These are phyloP conservation scores for Diacarnus erythraeanus DNA, from an alignment of 37 sponge, comb jelly and placozoan species.

Conservation along the genomic window DNA sequence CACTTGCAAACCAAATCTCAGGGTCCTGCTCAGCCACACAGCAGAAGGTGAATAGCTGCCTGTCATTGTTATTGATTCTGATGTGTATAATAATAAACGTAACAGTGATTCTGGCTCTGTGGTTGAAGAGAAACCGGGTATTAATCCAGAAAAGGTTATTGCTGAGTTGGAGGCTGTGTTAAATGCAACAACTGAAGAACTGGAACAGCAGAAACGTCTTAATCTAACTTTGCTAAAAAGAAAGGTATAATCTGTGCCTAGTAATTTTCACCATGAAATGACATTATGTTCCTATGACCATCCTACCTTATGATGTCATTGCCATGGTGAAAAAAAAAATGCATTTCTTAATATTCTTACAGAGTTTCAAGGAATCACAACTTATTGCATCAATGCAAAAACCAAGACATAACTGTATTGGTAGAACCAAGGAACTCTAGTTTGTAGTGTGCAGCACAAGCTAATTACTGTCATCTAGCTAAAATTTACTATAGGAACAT, in stretches of 20 bases:
- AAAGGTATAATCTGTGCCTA: slow-evolving; percentile 6
- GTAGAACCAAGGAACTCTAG: slow-evolving; percentile 59
- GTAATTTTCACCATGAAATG: neutral
- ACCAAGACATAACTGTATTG: slow-evolving; percentile 12
- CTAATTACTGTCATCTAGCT: no score
- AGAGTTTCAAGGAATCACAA: slow-evolving; percentile 18
- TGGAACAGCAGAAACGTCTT: slow-evolving; percentile 25
- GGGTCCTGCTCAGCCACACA: no score
- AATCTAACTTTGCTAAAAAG: slow-evolving; percentile 17
- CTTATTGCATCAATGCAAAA: neutral
- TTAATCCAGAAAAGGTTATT: neutral
- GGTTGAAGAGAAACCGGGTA: neutral
- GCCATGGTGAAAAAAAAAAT: neutral
- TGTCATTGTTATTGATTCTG: no score
- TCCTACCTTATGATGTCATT: neutral
- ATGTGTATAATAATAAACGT: neutral
- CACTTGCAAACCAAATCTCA: neutral
- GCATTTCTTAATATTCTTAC: neutral
- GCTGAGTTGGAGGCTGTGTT: slow-evolving; percentile 5
- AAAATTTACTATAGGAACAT: no score
- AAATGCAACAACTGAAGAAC: slow-evolving; percentile 3
- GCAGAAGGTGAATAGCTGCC: no score
- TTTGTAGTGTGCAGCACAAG: no score
- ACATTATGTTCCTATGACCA: no score
- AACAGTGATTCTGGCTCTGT: neutral